Percentiles rank a stretch among this genome's conserved stretches.
Conservation (phyloP, 2,797 vertebrate species). For the Paratrypauchen microcephalus region DNA sequence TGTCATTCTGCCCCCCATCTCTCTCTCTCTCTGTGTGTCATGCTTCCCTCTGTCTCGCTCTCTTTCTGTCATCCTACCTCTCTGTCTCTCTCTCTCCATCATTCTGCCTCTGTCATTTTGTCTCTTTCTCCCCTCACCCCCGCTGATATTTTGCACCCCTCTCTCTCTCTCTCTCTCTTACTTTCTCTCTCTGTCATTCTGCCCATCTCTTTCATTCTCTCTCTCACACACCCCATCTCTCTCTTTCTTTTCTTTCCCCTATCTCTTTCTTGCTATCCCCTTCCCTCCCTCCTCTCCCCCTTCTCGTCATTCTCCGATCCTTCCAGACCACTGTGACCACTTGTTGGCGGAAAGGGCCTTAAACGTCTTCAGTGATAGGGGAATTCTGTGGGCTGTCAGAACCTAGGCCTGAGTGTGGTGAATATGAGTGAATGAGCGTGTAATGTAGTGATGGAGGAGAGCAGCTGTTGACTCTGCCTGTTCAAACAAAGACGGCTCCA, state of each 20-base stretch:
- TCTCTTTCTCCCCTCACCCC: not conserved
- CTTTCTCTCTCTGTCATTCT: too few relatives aligned
- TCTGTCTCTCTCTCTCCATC: too few relatives aligned
- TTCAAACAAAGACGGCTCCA: slow-evolving; percentile 37
- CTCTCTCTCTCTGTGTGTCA: too few relatives aligned
- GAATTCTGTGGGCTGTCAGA: slow-evolving; percentile 24
- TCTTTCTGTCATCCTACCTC: too few relatives aligned
- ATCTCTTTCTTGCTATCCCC: not conserved
- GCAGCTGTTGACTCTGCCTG: slow-evolving; percentile 28
- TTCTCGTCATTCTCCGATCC: not conserved
- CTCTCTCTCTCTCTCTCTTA: too few relatives aligned
- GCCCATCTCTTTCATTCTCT: not conserved
- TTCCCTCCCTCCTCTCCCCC: too few relatives aligned
- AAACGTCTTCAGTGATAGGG: slow-evolving; percentile 15
- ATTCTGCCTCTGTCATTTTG: not conserved
- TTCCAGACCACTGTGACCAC: slow-evolving; percentile 22
- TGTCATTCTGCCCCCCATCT: too few relatives aligned
- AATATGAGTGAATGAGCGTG: slow-evolving; percentile 24
- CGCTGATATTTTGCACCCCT: too few relatives aligned
- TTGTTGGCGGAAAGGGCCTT: slow-evolving; percentile 1
- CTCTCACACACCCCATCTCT: too few relatives aligned
- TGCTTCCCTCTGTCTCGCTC: too few relatives aligned
- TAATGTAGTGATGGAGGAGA: slow-evolving; percentile 26
- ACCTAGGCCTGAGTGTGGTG: slow-evolving; percentile 14
- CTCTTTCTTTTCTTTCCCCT: not conserved